Evolutionary conservation across 1,140 invertebrate species (phyloP).

Genomic region (Mizuhopecten yessoensis): DNA sequence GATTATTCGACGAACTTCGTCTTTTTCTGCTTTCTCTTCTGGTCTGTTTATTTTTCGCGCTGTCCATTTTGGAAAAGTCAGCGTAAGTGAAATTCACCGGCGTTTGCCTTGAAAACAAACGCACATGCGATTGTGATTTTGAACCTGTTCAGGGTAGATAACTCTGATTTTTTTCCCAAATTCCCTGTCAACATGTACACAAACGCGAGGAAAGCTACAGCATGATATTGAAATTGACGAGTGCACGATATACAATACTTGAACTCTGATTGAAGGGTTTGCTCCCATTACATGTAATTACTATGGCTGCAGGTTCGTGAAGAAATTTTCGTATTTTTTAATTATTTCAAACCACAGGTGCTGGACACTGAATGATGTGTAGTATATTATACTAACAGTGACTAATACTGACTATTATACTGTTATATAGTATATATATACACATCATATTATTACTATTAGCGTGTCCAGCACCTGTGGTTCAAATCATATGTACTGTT

Average conservation of each 20-base stretch:
- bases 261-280: too few relatives aligned
- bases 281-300: not conserved
- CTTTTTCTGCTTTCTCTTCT: not conserved
- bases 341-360: too few relatives aligned
- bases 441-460: too few relatives aligned
- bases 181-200: not conserved
- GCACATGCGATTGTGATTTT: not conserved
- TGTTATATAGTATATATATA: too few relatives aligned
- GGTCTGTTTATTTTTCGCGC: constrained; percentile 10
- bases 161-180: too few relatives aligned
- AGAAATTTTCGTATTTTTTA: too few relatives aligned
- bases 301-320: not conserved
- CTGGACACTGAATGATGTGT: too few relatives aligned
- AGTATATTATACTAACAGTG: too few relatives aligned
- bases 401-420: too few relatives aligned
- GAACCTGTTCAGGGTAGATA: not conserved
- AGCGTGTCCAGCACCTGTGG: too few relatives aligned
- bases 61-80: constrained; percentile 5
- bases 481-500: too few relatives aligned
- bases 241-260: not conserved
- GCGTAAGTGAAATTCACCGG: not conserved
- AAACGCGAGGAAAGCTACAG: not conserved
- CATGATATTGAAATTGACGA: not conserved
- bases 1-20: not conserved
- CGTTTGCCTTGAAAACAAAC: not conserved